Evolutionary conservation across 1,140 invertebrate species (phyloP).

Genomic region (Pseudomyrmex dendroicus): DNA sequence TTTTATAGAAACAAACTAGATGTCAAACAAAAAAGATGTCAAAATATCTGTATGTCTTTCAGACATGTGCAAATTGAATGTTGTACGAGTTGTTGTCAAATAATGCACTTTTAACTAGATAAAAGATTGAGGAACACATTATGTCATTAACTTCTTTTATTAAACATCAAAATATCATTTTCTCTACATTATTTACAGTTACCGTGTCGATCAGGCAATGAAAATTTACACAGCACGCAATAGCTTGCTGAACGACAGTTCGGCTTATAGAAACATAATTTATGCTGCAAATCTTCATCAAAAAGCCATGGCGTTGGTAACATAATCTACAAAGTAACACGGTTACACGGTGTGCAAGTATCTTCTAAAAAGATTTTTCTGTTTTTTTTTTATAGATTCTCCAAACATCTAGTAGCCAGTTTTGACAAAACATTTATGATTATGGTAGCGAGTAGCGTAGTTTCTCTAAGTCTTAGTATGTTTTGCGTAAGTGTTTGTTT

Average conservation of each 20-base stretch:
- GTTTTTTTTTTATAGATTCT: background rate
- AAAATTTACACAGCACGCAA: background rate
- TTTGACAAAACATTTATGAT: background rate
- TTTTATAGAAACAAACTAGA: background rate
- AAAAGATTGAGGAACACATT: no score
- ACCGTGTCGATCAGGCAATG: background rate
- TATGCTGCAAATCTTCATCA: constrained; percentile 11
- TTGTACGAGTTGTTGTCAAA: no score
- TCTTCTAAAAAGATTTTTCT: no score
- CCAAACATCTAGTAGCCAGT: background rate
- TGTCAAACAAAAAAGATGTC: no score
- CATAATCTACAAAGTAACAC: no score
- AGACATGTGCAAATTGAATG: no score
- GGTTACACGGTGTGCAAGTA: no score
- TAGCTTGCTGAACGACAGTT: background rate
- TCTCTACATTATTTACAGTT: background rate
- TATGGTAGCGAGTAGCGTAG: background rate
- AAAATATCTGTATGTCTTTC: no score
- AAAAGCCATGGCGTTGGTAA: constrained; percentile 2
- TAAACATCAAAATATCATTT: no score
- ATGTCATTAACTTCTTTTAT: no score
- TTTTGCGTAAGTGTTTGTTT: constrained; percentile 6
- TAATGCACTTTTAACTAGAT: no score
- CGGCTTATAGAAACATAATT: background rate
- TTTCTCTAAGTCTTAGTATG: constrained; percentile 8